Percentiles rank a stretch among this genome's conserved stretches.
Conservation (phyloP, 1,140 invertebrate species). For the Manduca sexta region DNA sequence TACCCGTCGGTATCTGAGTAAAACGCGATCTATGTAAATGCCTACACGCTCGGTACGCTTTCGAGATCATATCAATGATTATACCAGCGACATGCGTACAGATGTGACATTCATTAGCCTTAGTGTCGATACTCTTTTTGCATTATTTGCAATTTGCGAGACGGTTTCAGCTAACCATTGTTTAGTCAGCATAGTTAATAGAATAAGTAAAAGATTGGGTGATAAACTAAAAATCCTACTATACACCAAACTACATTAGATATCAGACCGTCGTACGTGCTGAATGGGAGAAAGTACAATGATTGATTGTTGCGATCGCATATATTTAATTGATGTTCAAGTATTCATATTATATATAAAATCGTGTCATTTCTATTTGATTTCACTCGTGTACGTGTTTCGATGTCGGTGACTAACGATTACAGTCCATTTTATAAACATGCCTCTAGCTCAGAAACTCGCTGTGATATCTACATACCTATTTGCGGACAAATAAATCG, state of each 20-base stretch:
- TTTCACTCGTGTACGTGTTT: conserved; percentile 41
- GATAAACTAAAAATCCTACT: no score
- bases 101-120: conserved; percentile 48
- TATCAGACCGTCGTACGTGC: no score
- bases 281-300: no score
- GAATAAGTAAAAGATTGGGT: no score
- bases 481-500: no score
- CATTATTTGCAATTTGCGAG: not conserved
- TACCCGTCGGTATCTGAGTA: conserved; percentile 48
- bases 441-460: conserved; percentile 18
- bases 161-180: not conserved
- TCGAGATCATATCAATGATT: conserved; percentile 58
- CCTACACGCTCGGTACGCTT: conserved; percentile 58
- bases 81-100: conserved; percentile 39
- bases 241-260: no score
- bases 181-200: no score
- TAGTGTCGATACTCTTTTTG: conserved; percentile 23
- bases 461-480: no score
- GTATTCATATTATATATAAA: conserved; percentile 12
- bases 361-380: conserved; percentile 40
- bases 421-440: conserved; percentile 42
- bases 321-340: no score
- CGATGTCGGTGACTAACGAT: conserved; percentile 51
- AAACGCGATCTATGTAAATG: conserved; percentile 60
- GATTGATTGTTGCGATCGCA: no score